Base-by-base conservation (phyloP, 2,797 vertebrate species). In the Sorex maritimensis region DNA sequence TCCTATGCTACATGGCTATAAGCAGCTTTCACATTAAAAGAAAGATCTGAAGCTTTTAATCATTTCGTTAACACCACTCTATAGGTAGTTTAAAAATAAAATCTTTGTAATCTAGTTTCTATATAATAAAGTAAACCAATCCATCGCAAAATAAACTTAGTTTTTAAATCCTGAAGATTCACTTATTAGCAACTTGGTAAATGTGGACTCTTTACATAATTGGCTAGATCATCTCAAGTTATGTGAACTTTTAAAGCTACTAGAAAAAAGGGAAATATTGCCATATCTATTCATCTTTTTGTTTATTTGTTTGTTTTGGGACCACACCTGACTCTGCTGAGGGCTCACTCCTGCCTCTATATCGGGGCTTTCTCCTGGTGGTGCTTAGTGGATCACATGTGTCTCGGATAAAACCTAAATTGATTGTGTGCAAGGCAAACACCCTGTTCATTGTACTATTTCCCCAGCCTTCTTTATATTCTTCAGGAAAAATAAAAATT, bases 121-220 rank as follows among this genome's bases (percentile, higher is more conserved):
- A 5, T 94, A 41, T 79, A 83, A 83, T 77, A 34, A 89, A 11
- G 69, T 19, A 87, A 88, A 13, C 44, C 38, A 63, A 49, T 83
- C 46, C 23, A 14, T 73, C 6, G 72, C 67, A 86, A 78, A n/a
- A 12, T 30, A 61, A 52, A 61, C 21, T 21, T 85, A 81, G 0
- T 58, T 13, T 91, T 86, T 77, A 86, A 73, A 17, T 80, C 6
- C 75, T 38, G 34, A 67, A 77, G 19, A 41, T 81, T 78, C 58
- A 78, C 30, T 88, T 61, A 52, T 10, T 9, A 19, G 21, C 58
- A 61, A 61, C 15, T 26, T 67, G n/a, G 11, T 26, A n/a, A 81
- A 58, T 6, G 8, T 65, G 8, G 11, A 0, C 5, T 74, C 21
- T 1, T 12, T 41, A 24, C 81, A 28, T 52, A 41, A 63, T 75